These are phyloP conservation scores for Microtus oregoni DNA, from an alignment of 2,113 vertebrate genomes.

Conservation along the genomic window DNA sequence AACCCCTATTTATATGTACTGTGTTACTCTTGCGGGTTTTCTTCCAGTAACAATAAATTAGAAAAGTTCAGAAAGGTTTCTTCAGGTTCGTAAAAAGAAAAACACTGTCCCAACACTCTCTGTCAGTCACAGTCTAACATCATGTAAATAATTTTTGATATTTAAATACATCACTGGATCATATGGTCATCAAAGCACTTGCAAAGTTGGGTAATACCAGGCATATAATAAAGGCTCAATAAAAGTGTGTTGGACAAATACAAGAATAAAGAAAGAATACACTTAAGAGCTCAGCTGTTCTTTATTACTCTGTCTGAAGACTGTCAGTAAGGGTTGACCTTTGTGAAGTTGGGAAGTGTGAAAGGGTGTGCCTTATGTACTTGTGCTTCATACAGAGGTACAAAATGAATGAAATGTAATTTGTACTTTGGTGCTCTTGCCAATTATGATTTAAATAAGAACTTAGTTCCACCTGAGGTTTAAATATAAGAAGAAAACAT, in stretches of 20 bases:
- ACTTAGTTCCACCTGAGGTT: not conserved
- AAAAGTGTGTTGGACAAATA: not conserved
- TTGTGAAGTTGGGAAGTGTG: not conserved
- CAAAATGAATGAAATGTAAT: not conserved
- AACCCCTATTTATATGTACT: not conserved
- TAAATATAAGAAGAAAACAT: conserved; percentile 10
- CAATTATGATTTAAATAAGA: not conserved
- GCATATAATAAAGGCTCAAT: not conserved
- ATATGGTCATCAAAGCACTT: not conserved
- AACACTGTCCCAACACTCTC: not conserved
- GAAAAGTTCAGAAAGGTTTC: not conserved
- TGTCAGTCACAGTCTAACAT: not conserved
- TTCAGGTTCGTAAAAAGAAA: not conserved
- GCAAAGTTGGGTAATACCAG: not conserved
- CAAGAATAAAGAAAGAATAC: not conserved
- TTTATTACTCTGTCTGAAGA: not conserved
- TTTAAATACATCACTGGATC: not conserved
- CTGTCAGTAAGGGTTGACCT: not conserved
- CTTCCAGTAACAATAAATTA: not conserved
- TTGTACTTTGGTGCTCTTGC: conserved; percentile 12
- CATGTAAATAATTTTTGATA: not conserved
- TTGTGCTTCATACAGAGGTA: not conserved
- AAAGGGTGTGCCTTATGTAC: not conserved
- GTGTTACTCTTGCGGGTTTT: not conserved
- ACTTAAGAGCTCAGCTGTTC: not conserved